A percentile compares a stretch with the other conserved stretches of the same genome.
phyloP scores from a whole-genome alignment of 2,113 vertebrate genomes.

The Stomatorhinus ivindoensis region DNA sequence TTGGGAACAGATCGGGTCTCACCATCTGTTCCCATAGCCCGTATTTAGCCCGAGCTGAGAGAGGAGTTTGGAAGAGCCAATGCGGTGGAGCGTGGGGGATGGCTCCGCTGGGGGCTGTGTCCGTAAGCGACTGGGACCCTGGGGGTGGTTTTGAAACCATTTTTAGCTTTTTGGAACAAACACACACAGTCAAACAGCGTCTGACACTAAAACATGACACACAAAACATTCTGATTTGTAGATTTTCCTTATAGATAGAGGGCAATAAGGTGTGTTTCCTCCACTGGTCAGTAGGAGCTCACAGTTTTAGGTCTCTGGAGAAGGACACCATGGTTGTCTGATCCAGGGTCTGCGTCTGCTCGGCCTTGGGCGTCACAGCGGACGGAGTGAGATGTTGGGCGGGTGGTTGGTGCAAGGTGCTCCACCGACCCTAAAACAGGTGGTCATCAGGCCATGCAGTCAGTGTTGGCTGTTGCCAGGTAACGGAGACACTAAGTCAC shows the following conservation, averaged over 20 bases:
- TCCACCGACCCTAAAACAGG: constrained; percentile 34
- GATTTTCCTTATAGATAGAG: neutral
- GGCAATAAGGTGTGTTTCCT: neutral
- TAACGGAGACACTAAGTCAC: neutral
- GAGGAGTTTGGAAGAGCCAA: constrained; percentile 23
- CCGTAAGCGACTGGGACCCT: constrained; percentile 44
- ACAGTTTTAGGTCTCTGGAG: constrained; percentile 50
- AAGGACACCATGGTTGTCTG: constrained; percentile 20
- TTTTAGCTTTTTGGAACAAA: neutral
- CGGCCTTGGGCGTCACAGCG: constrained; percentile 25
- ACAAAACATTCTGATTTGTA: neutral
- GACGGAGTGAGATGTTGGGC: constrained; percentile 34
- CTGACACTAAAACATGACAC: neutral
- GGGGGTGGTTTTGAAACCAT: constrained; percentile 14
- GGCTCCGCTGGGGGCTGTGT: constrained; percentile 15
- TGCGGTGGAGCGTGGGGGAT: constrained; percentile 25
- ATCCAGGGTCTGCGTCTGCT: constrained; percentile 30
- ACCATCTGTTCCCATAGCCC: neutral
- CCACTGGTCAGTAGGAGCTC: constrained; percentile 24
- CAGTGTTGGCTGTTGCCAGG: neutral
- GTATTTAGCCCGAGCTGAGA: constrained; percentile 17
- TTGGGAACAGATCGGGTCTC: neutral
- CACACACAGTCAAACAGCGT: neutral
- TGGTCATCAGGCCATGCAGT: neutral
- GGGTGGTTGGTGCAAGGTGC: constrained; percentile 11